A percentile compares a stretch with the other conserved stretches of the same genome.
Conservation (phyloP, 1,140 invertebrate species). For the Psilanteris sp. region DNA sequence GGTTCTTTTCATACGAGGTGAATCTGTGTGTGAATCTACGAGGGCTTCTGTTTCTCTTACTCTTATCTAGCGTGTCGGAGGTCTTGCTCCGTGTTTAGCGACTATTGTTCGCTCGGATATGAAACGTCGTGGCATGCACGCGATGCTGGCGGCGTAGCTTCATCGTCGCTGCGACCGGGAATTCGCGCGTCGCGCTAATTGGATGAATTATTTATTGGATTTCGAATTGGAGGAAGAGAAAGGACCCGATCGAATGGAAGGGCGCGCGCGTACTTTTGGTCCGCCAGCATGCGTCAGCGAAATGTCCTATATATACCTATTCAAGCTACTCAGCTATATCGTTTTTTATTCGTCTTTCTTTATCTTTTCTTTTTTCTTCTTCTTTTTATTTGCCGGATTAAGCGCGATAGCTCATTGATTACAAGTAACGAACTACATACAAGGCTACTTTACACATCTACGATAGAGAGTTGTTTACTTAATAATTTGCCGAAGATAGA, state of each 20-base stretch:
- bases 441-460: slow-evolving; percentile 74
- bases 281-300: slow-evolving; percentile 41
- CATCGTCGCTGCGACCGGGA: neutral
- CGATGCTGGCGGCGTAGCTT: slow-evolving; percentile 30
- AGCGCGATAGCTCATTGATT: slow-evolving; percentile 75
- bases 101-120: slow-evolving; percentile 71
- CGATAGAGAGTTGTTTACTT: slow-evolving; percentile 71
- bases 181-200: slow-evolving; percentile 13
- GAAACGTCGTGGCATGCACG: slow-evolving; percentile 55
- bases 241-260: slow-evolving; percentile 1
- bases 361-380: slow-evolving; percentile 43
- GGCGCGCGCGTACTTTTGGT: neutral
- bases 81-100: slow-evolving; percentile 76
- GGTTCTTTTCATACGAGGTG: slow-evolving; percentile 68
- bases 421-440: slow-evolving; percentile 75
- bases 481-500: slow-evolving; percentile 61
- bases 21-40: slow-evolving; percentile 71
- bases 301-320: slow-evolving; percentile 37
- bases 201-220: slow-evolving; percentile 36
- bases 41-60: slow-evolving; percentile 68
- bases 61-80: slow-evolving; percentile 72
- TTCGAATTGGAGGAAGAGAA: slow-evolving; percentile 8
- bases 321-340: slow-evolving; percentile 66
- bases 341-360: too few relatives aligned
- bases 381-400: slow-evolving; percentile 64